phyloP scores from a whole-genome alignment of 1,140 invertebrate species.

The Caenorhabditis tropicalis region DNA sequence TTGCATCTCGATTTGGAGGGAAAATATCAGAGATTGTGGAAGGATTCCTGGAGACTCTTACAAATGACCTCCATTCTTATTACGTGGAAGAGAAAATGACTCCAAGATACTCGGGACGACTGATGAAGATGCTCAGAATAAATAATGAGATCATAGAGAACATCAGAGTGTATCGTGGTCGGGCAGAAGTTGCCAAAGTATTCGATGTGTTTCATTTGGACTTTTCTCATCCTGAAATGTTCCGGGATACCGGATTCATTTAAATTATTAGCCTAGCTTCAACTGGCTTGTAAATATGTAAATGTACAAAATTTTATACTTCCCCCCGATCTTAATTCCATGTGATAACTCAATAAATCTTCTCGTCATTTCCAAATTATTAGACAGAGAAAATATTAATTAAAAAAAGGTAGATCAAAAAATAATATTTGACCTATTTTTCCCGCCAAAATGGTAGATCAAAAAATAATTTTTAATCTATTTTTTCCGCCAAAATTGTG shows the following conservation, averaged over 20 bases:
- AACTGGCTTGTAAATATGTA: neutral
- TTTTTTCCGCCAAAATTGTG: no score
- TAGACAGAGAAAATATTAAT: no score
- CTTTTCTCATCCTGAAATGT: constrained; percentile 2
- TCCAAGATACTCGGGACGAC: neutral
- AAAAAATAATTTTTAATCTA: no score
- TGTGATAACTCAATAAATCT: no score
- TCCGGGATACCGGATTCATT: neutral
- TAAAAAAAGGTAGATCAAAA: no score
- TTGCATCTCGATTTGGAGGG: neutral
- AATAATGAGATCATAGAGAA: constrained; percentile 2
- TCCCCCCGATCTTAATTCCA: no score
- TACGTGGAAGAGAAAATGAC: neutral
- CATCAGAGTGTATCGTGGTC: neutral
- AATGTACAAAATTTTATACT: neutral
- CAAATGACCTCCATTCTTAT: neutral
- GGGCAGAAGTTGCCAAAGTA: neutral
- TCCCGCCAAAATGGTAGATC: no score
- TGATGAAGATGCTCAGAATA: neutral
- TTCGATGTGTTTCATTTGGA: neutral
- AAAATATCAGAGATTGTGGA: constrained; percentile 3
- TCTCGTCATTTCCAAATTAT: no score
- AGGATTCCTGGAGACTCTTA: neutral
- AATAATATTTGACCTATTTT: no score
- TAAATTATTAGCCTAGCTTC: neutral